Conservation (phyloP, 2,888 invertebrate species). For the Buathra laborator region DNA sequence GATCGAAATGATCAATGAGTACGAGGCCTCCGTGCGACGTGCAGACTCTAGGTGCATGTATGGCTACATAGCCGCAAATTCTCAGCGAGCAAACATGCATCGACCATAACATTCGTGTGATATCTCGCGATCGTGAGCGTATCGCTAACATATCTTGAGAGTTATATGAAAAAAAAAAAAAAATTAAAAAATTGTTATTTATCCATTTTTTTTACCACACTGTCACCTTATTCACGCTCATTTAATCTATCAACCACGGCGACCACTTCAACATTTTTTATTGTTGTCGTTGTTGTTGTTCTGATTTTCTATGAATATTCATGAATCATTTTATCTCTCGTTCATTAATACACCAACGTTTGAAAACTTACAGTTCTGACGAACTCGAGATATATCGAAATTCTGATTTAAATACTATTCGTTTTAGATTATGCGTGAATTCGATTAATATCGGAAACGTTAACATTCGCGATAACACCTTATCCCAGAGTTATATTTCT, state of each 20-base stretch:
- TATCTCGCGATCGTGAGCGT: conserved; percentile 59
- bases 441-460: conserved; percentile 10
- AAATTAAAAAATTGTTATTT: conserved; percentile 22
- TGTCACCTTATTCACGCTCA: conserved; percentile 55
- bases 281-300: conserved; percentile 6
- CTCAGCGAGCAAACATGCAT: conserved; percentile 52
- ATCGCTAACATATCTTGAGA: conserved; percentile 57
- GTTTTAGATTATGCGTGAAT: not conserved
- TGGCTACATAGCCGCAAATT: conserved; percentile 48
- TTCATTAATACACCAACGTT: not conserved
- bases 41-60: conserved; percentile 63
- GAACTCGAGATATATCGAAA: conserved; percentile 22
- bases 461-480: not conserved
- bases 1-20: conserved; percentile 83
- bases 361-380: conserved; percentile 6
- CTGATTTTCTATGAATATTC: conserved; percentile 30
- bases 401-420: conserved; percentile 6
- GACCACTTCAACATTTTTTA: conserved; percentile 49
- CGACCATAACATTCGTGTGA: conserved; percentile 51
- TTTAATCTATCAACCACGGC: conserved; percentile 45
- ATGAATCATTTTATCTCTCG: conserved; percentile 10
- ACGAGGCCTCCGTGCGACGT: conserved; percentile 73
- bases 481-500: conserved; percentile 3
- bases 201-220: conserved; percentile 3
- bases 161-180: conserved; percentile 30